Percentiles rank a stretch among this genome's conserved stretches.
Conservation (phyloP, 1,140 invertebrate genomes). For the Euwallacea similis region DNA sequence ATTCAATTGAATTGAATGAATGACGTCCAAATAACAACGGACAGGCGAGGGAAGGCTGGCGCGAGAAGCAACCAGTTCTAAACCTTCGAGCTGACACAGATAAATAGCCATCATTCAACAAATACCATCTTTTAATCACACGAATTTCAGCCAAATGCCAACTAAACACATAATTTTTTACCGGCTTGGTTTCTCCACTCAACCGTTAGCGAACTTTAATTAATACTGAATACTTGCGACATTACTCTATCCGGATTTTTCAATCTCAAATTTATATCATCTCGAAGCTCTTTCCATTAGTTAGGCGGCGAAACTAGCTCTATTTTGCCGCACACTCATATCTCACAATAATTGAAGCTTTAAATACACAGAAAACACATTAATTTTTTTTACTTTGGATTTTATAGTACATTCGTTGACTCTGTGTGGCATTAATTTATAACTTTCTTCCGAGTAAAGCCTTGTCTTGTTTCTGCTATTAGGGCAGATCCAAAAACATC, state of each 20-base stretch:
- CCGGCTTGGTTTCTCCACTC: constrained; percentile 7
- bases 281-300: too few species aligned
- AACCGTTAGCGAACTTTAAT: constrained; percentile 31
- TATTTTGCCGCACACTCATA: too few species aligned
- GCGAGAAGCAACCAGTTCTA: constrained; percentile 40
- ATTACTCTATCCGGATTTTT: not conserved
- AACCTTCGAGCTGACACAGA: constrained; percentile 42
- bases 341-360: too few species aligned
- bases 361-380: too few species aligned
- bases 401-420: too few species aligned
- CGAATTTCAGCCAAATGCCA: constrained; percentile 39
- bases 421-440: too few species aligned
- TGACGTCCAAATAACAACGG: constrained; percentile 39
- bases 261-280: not conserved
- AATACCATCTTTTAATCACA: constrained; percentile 45
- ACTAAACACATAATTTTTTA: constrained; percentile 42
- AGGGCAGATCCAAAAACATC: too few species aligned
- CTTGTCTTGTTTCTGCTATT: too few species aligned
- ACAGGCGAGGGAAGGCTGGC: constrained; percentile 34
- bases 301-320: too few species aligned
- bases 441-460: too few species aligned
- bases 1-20: constrained; percentile 43
- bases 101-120: constrained; percentile 44
- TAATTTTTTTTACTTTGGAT: too few species aligned
- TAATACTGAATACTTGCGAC: constrained; percentile 30